Evolutionary conservation across 2,113 vertebrate genomes (phyloP), one percentile per base, ranked within the genome.

Genomic region (Ornithorhynchus anatinus): DNA sequence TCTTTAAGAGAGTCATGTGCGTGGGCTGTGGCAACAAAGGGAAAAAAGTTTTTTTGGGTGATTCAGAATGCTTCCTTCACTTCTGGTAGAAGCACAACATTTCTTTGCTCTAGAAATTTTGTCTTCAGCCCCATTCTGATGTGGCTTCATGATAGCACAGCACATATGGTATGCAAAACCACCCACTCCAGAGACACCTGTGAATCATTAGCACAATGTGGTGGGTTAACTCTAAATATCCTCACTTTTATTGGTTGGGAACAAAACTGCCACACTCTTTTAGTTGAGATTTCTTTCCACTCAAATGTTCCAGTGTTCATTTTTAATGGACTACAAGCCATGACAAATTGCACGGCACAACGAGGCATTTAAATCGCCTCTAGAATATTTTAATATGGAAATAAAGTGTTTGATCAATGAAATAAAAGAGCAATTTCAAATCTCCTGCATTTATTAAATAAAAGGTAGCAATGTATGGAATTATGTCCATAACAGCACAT

Each of bases 101-200:
- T 72, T 63, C 38, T 3, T 5, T 0, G 14, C 12, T 35, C 7
- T 19, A 31, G 44, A 29, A 10, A 6, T 13, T 68, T 16, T 20
- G 16, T 7, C n/a, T 16, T 29, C 11, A 5, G 5, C 50, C 31
- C n/a, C 38, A 69, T 67, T 43, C 40, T n/a, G 32, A 53, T n/a
- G n/a, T n/a, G n/a, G n/a, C n/a, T n/a, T n/a, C 58, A 67, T 17
- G 31, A 66, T 83, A 37, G 13, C n/a, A 73, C n/a, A n/a, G 68
- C 53, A 77, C 60, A 62, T 62, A 74, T 33, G 72, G 39, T 43
- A 29, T 74, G 56, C 10, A 43, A 80, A 79, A n/a, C 39, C 45
- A 81, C 22, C 25, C 44, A 50, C 35, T 63, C 65, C 31, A 29
- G 5, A 76, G 12, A 77, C 23, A 71, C 74, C 54, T 84, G 37